Evolutionary conservation across 2,888 invertebrate genomes (phyloP).

Genomic region (Amphimallon solstitiale): DNA sequence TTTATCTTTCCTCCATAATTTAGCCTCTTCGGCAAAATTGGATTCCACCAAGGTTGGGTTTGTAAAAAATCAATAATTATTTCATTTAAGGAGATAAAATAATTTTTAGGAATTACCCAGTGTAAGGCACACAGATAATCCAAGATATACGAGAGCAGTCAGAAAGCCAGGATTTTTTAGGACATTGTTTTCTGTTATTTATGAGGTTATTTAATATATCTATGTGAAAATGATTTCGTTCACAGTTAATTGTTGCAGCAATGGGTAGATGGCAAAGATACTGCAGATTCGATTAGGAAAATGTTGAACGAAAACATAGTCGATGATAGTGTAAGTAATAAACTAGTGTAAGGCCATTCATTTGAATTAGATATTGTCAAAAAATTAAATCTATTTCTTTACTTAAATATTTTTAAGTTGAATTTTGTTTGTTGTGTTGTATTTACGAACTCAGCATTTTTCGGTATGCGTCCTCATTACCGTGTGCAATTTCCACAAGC

Average conservation of each 20-base stretch:
- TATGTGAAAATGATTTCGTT: background rate
- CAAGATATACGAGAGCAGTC: conserved; percentile 41
- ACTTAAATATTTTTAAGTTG: too few relatives aligned
- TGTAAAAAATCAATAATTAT: background rate
- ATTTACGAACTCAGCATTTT: too few relatives aligned
- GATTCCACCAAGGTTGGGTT: background rate
- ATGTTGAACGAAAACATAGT: conserved; percentile 61
- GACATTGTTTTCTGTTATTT: conserved; percentile 56
- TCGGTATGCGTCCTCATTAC: too few relatives aligned
- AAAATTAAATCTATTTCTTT: background rate
- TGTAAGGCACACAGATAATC: background rate
- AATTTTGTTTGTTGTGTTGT: too few relatives aligned
- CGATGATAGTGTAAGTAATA: conserved; percentile 59
- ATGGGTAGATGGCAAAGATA: conserved; percentile 65
- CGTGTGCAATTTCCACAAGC: too few relatives aligned
- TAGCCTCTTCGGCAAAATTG: background rate
- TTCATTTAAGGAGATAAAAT: background rate
- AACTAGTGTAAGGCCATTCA: background rate
- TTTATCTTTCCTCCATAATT: background rate
- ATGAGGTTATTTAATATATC: conserved; percentile 49
- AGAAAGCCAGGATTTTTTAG: conserved; percentile 55
- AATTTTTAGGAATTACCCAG: background rate
- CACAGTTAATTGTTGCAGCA: conserved; percentile 59
- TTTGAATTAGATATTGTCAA: background rate
- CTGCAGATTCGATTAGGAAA: conserved; percentile 61